Base-by-base conservation (phyloP, 53 echinoderm and acorn worm genomes). In the Holothuria leucospilota region DNA sequence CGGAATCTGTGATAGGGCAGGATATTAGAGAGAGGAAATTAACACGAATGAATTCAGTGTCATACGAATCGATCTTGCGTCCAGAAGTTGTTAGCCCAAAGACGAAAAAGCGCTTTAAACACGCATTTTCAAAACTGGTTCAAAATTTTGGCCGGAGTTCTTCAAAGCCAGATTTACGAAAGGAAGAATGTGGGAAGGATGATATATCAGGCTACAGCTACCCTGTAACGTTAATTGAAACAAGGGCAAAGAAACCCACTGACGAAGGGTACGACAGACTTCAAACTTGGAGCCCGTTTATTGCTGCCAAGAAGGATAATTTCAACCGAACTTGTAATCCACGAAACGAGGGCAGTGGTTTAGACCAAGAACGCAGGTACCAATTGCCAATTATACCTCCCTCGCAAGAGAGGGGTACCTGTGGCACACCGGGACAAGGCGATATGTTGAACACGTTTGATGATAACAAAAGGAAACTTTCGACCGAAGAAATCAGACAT, bases 1-100 rank as follows among this genome's bases (percentile, higher is more conserved):
- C 72, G 21, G 72, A 72, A 39, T 72, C 72, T 39, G 72, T 72
- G 13, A 6, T 72, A 8, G 68, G 68, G 16, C 18, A 68, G 68
- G 68, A 15, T 6, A 8, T 29, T 34, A 3, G 6, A 6, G 42
- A 72, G 49, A 39, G 12, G 72, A 72, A 20, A 16, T 39, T 72
- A 8, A 41, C 40, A 12, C 39, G 40, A 72, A 39, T 72, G 21
- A 46, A 72, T 39, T 72, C 72, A 12, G 42, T 18, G 0, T 72
- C 72, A 6, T 46, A 72, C 9, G 72, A 72, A 39, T 72, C 72
- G 11, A 46, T 72, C 2, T 4, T 41, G 5, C 28, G 18, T 8
- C 42, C 72, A 20, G 34, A 72, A 42, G 21, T 38, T 72, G 72
- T 41, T 11, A 72, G 39, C 20, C 34, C 39, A 20, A 39, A 46